Base-by-base conservation (phyloP, 2,113 vertebrate genomes). In the Muntiacus reevesi region DNA sequence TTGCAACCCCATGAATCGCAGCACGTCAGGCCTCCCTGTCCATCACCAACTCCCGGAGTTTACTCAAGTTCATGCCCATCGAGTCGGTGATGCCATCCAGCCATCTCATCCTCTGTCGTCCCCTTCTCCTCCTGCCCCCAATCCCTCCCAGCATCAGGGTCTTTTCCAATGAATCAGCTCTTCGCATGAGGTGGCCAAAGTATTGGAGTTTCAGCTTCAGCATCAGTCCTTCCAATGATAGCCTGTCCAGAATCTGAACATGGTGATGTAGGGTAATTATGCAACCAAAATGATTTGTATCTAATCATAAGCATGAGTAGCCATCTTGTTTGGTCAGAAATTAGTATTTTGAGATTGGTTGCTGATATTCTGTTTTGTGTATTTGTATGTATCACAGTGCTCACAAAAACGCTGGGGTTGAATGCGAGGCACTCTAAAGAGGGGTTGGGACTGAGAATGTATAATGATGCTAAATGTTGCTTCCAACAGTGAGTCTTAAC, bases 401-500 rank as follows among this genome's bases (percentile, higher is more conserved):
- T 55, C 19, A 33, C 16, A 13, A 19, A 83, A 81, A 15, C 4
- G 78, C 21, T 30, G 43, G 4, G 13, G 40, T 0, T 30, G 21
- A 47, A 43, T 3, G 6, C 13, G 6, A 40, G 64, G 54, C 2
- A 1, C 28, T 27, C 6, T 12, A 27, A 74, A 40, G 52, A 21
- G 1, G 0, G 1, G 30, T 21, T 54, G 52, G 14, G 59, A 43
- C 27, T 45, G 3, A 43, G 54, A 28, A 21, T 6, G 0, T 15
- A 17, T 36, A 25, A 45, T 11, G 28, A 62, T 6, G 47, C 45
- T 36, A 3, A 23, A 57, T 36, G 76, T 25, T 60, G 6, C 52
- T 91, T 47, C 40, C 6, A 23, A 30, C 33, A 30, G 5, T 52
- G 59, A 59, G 14, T 43, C 43, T 1, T 43, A 30, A 33, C 8